Evolutionary conservation across 2,888 invertebrate genomes (phyloP).

Genomic region (Megamerina dolium): DNA sequence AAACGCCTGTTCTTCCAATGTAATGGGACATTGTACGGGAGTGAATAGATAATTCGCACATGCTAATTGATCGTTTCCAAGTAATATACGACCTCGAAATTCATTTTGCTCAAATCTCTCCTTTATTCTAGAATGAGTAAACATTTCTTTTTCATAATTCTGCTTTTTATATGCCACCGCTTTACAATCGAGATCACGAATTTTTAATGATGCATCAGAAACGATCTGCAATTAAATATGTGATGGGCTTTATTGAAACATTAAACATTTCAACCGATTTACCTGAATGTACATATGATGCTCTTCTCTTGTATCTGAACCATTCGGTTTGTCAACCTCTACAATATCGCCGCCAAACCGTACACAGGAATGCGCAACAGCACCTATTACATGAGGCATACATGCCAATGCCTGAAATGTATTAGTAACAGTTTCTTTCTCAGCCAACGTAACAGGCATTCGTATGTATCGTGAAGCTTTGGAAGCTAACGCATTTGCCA

Average conservation of each 20-base stretch:
- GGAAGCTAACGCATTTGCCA: constrained; percentile 33
- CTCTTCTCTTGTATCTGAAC: constrained; percentile 8
- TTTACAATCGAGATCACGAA: constrained; percentile 33
- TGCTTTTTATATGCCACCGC: constrained; percentile 6
- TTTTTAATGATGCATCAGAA: constrained; percentile 35
- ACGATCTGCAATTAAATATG: constrained; percentile 33
- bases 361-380: constrained; percentile 29
- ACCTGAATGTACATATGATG: constrained; percentile 12
- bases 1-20: constrained; percentile 31
- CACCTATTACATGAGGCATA: constrained; percentile 40
- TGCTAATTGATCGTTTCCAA: constrained; percentile 30
- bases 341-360: constrained; percentile 12
- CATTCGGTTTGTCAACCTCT: background rate
- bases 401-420: constrained; percentile 34
- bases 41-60: constrained; percentile 35
- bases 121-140: constrained; percentile 32
- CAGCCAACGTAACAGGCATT: constrained; percentile 39
- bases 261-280: background rate
- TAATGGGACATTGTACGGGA: constrained; percentile 27
- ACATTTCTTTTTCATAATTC: constrained; percentile 25
- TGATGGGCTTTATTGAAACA: no score
- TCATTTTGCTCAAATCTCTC: constrained; percentile 42
- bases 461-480: constrained; percentile 40
- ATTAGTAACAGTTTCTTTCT: constrained; percentile 36
- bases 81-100: constrained; percentile 36